Conservation (phyloP, 64 coral and sea anemone species). For the Montipora foliosa region DNA sequence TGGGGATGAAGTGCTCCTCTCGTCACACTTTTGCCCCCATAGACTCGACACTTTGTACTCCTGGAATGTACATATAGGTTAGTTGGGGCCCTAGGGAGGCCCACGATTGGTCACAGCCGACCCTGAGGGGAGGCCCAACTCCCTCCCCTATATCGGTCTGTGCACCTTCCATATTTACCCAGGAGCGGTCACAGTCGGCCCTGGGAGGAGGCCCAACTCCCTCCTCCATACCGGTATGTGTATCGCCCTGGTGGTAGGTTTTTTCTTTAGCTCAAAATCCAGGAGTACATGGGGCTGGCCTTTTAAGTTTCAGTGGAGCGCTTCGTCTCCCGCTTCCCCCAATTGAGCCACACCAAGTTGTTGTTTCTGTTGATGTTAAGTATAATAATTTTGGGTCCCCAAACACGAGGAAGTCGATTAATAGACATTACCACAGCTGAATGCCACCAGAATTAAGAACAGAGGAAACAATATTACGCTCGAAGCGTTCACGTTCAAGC, state of each 20-base stretch:
- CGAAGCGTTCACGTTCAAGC: too few species aligned
- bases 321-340: background rate
- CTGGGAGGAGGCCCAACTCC: too few species aligned
- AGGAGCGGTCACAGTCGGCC: too few species aligned
- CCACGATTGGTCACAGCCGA: too few species aligned
- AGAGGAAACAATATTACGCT: too few species aligned
- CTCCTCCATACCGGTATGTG: background rate
- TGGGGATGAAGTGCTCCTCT: conserved; percentile 7
- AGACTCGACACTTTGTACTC: background rate
- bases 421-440: too few species aligned
- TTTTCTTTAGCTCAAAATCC: background rate
- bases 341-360: background rate
- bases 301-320: conserved; percentile 8
- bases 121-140: too few species aligned
- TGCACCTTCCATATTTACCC: too few species aligned
- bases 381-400: conserved; percentile 1
- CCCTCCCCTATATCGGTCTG: too few species aligned
- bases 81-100: background rate
- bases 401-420: too few species aligned
- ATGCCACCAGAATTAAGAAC: too few species aligned
- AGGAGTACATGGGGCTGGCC: conserved; percentile 4
- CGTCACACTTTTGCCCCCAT: background rate
- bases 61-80: background rate
- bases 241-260: background rate
- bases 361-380: background rate